phyloP scores from a whole-genome alignment of 2,888 invertebrate species.

The Diadromus collaris region DNA sequence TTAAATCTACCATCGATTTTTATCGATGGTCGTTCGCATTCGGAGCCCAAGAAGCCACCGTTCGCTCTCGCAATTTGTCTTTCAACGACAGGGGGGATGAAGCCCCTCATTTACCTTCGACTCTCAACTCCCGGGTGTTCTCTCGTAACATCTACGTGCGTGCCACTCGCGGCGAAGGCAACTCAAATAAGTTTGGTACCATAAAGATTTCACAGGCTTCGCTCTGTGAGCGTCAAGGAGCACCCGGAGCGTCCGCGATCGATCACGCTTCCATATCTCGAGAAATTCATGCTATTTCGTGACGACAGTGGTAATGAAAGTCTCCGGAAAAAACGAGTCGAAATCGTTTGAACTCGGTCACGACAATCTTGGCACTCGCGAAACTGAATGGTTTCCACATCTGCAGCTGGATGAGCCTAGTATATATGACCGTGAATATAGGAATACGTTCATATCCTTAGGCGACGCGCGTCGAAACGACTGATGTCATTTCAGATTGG shows the following conservation, averaged over 20 bases:
- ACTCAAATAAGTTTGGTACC: slow-evolving; percentile 41
- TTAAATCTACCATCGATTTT: slow-evolving; percentile 39
- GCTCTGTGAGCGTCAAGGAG: slow-evolving; percentile 18
- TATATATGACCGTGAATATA: slow-evolving; percentile 2
- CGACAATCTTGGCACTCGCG: slow-evolving; percentile 18
- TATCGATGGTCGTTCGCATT: slow-evolving; percentile 33
- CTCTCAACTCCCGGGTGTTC: slow-evolving; percentile 12
- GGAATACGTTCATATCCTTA: slow-evolving; percentile 37
- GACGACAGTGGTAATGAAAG: slow-evolving; percentile 56
- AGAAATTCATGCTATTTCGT: slow-evolving; percentile 48
- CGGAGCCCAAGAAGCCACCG: slow-evolving; percentile 28
- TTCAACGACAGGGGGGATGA: slow-evolving; percentile 16
- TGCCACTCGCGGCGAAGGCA: slow-evolving; percentile 14
- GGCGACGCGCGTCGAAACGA: slow-evolving; percentile 41
- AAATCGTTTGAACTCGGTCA: slow-evolving; percentile 44
- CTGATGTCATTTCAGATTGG: slow-evolving; percentile 59
- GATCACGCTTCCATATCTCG: slow-evolving; percentile 52
- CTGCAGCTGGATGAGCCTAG: neutral
- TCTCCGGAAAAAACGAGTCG: slow-evolving; percentile 44
- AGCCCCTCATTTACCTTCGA: slow-evolving; percentile 15
- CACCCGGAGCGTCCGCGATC: slow-evolving; percentile 36
- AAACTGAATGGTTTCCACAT: slow-evolving; percentile 33
- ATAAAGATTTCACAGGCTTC: slow-evolving; percentile 35
- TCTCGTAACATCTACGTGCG: slow-evolving; percentile 15
- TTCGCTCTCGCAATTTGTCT: slow-evolving; percentile 36